Conservation (phyloP, 2,113 vertebrate genomes). For the Epinephelus moara region DNA sequence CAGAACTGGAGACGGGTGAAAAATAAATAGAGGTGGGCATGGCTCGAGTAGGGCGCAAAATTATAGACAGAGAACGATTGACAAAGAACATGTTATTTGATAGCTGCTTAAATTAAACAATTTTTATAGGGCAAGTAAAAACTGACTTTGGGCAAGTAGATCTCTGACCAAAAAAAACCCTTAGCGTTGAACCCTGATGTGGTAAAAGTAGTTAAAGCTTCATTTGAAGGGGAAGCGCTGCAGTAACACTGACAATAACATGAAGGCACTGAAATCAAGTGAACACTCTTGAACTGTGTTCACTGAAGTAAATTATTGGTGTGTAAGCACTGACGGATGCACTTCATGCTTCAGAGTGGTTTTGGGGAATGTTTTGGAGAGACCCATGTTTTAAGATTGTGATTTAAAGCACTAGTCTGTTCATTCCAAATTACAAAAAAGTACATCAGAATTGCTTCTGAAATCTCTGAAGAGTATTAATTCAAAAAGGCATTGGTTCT, state of each 20-base stretch:
- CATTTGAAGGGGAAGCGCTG: background rate
- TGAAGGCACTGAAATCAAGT: background rate
- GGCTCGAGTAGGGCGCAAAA: too few relatives aligned
- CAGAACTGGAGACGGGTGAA: too few relatives aligned
- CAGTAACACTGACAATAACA: background rate
- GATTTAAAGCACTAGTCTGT: background rate
- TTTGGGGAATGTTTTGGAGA: background rate
- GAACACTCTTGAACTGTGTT: background rate
- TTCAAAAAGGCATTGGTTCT: background rate
- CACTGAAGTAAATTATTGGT: background rate
- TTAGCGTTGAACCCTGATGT: too few relatives aligned
- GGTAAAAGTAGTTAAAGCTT: background rate
- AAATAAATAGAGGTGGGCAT: too few relatives aligned
- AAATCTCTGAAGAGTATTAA: background rate
- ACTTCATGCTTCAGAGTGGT: background rate
- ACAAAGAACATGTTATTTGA: too few relatives aligned
- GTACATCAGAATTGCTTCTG: background rate
- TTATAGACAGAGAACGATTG: too few relatives aligned
- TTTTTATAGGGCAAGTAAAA: too few relatives aligned
- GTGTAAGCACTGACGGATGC: background rate
- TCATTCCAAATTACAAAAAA: background rate
- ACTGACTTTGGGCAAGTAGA: too few relatives aligned
- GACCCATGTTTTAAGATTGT: background rate
- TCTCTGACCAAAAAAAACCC: too few relatives aligned
- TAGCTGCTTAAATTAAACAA: too few relatives aligned